A percentile compares a stretch with the other conserved stretches of the same genome.
Conservation (phyloP, 2,888 invertebrate species). For the Nemoura dubitans region DNA sequence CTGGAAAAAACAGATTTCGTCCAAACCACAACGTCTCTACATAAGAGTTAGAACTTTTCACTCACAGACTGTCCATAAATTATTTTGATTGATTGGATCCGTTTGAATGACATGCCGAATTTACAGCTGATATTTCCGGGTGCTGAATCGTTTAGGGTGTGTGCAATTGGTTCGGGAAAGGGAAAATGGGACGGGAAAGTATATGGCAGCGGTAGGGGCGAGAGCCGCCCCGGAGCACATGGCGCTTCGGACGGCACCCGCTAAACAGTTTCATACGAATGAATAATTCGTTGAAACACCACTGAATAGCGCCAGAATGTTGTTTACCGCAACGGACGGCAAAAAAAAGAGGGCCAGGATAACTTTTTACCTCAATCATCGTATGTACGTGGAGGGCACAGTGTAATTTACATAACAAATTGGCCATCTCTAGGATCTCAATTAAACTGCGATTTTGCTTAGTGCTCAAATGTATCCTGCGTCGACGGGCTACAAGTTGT, state of each 20-base stretch:
- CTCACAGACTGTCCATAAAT: background rate
- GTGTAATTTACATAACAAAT: constrained; percentile 28
- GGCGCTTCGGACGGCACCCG: background rate
- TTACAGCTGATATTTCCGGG: constrained; percentile 33
- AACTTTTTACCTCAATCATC: constrained; percentile 12
- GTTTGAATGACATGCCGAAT: constrained; percentile 18
- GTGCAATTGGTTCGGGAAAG: constrained; percentile 21
- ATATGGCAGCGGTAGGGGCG: background rate
- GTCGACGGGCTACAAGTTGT: no score
- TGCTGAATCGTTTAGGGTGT: constrained; percentile 19
- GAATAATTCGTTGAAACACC: constrained; percentile 30
- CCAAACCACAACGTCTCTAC: background rate
- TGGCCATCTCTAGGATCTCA: constrained; percentile 10
- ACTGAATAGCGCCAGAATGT: background rate
- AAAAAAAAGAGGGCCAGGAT: background rate
- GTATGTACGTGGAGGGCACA: background rate
- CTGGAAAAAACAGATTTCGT: background rate
- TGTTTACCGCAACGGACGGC: background rate
- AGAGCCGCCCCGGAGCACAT: background rate
- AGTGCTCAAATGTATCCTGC: background rate
- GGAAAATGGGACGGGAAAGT: background rate
- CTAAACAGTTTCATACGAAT: constrained; percentile 19
- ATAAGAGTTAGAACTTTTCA: background rate
- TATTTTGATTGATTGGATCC: constrained; percentile 28
- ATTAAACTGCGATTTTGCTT: constrained; percentile 17